Percentiles rank a stretch among this genome's conserved stretches.
phyloP scores from a whole-genome alignment of 2,797 vertebrate species.

The Ataeniobius toweri region DNA sequence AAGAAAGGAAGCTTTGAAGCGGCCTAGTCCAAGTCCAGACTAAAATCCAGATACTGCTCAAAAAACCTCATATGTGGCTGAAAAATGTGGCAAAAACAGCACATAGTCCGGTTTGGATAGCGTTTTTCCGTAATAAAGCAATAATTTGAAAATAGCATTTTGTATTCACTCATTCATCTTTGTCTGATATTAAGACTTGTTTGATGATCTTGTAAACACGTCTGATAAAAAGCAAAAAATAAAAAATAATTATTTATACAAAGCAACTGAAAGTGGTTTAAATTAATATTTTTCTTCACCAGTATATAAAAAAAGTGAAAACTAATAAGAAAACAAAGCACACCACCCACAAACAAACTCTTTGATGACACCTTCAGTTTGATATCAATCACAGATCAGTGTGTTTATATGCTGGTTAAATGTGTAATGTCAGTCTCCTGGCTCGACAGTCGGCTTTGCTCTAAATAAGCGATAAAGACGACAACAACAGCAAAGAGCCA shows the following conservation, averaged over 20 bases:
- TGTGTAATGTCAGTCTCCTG: constrained; percentile 42
- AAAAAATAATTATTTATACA: neutral
- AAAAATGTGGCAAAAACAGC: neutral
- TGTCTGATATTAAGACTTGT: neutral
- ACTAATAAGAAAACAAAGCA: constrained; percentile 31
- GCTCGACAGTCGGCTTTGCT: constrained; percentile 47
- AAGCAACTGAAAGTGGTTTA: neutral
- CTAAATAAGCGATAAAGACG: constrained; percentile 52
- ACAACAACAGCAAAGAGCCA: constrained; percentile 62
- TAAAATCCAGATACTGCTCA: neutral
- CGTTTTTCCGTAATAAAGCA: neutral
- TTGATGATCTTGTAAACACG: neutral
- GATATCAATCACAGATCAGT: constrained; percentile 35
- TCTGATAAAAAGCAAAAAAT: constrained; percentile 9
- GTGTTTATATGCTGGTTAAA: constrained; percentile 1
- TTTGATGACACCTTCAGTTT: constrained; percentile 44
- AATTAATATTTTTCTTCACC: constrained; percentile 19
- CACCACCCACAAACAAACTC: constrained; percentile 48
- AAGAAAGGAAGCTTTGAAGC: neutral
- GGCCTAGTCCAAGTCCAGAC: neutral
- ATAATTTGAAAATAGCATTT: neutral
- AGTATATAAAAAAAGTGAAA: constrained; percentile 27
- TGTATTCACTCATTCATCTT: neutral
- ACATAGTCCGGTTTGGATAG: neutral
- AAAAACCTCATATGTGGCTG: neutral